Base-by-base conservation (phyloP, 2,888 invertebrate species). In the Bombylius discolor region DNA sequence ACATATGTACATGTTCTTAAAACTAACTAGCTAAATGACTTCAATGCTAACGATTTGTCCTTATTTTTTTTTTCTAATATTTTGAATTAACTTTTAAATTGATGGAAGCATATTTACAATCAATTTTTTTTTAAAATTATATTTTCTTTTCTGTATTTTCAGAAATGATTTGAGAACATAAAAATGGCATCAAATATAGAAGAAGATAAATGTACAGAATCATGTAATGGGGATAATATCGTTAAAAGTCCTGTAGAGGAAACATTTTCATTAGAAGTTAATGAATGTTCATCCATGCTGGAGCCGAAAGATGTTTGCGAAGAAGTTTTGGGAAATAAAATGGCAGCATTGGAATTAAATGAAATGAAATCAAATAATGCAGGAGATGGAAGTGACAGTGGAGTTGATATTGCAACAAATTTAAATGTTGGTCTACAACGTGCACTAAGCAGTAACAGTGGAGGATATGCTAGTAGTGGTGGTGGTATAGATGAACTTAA, bases 371-470 rank as follows among this genome's bases (percentile, higher is more conserved):
- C 53, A 33, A 49, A 56, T 51, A 57, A 55, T 51, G 60, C 51
- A n/a, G 57, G 58, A 32, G 85, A 87, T 59, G 88, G 89, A 57
- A 88, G 87, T 68, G 89, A 89, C 67, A 89, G 89, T 65, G 89
- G 89, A 6, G 85, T 89, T 14, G 89, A 89, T 66, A 84, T 87
- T 51, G 75, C 76, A 55, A 67, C 60, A 39, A 64, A 66, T 51
- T 62, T 65, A 65, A 76, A 60, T 64, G 68, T 64, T 66, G 76
- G 76, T n/a, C 66, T 77, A 56, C 74, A 77, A 57, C 72, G 81
- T 56, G 78, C 78, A n/a, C 66, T 78, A 49, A 80, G 80, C 65
- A 77, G 77, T 53, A 79, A 77, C 62, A 80, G 80, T 63, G 82
- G 83, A 1, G 83, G 84, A 31, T 85, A 84, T 56, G 79, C 82